Evolutionary conservation across 2,888 invertebrate genomes (phyloP).

Genomic region (Globia sparganii): DNA sequence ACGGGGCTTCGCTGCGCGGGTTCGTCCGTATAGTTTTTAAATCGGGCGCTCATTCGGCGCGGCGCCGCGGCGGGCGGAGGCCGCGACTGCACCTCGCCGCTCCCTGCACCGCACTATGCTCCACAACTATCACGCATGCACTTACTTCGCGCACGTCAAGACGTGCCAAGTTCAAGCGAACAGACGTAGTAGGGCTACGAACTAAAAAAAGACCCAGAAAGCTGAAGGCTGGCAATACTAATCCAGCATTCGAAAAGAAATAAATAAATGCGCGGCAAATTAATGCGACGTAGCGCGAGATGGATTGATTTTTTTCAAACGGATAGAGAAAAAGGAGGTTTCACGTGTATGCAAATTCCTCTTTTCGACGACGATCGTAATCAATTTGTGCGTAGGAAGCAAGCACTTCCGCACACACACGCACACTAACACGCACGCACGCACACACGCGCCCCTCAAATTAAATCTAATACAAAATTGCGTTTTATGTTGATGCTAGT

Average conservation of each 20-base stretch:
- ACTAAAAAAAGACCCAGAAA: background rate
- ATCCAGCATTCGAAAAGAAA: conserved; percentile 50
- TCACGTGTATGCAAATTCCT: conserved; percentile 88
- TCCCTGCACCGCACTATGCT: conserved; percentile 74
- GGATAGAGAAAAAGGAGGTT: conserved; percentile 73
- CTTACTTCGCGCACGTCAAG: conserved; percentile 62
- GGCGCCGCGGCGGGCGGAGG: conserved; percentile 86
- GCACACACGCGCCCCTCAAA: conserved; percentile 80
- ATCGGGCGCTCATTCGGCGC: conserved; percentile 89
- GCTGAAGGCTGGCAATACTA: conserved; percentile 11
- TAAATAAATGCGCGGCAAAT: conserved; percentile 74
- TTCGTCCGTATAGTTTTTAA: conserved; percentile 90
- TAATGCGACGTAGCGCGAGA: conserved; percentile 74
- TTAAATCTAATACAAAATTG: conserved; percentile 91
- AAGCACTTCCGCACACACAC: conserved; percentile 80
- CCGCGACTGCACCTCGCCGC: conserved; percentile 76
- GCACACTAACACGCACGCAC: conserved; percentile 70
- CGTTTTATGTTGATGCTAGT: conserved; percentile 89
- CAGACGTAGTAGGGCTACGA: background rate
- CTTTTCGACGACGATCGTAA: conserved; percentile 89
- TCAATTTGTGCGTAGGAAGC: conserved; percentile 90
- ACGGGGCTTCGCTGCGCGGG: conserved; percentile 90
- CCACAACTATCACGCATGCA: conserved; percentile 83
- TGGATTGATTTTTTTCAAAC: conserved; percentile 76
- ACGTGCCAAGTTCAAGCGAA: conserved; percentile 55